Percentiles rank a stretch among this genome's conserved stretches.
Evolutionary conservation across 2,888 invertebrate species (phyloP).

Genomic region (Netelia virgata): DNA sequence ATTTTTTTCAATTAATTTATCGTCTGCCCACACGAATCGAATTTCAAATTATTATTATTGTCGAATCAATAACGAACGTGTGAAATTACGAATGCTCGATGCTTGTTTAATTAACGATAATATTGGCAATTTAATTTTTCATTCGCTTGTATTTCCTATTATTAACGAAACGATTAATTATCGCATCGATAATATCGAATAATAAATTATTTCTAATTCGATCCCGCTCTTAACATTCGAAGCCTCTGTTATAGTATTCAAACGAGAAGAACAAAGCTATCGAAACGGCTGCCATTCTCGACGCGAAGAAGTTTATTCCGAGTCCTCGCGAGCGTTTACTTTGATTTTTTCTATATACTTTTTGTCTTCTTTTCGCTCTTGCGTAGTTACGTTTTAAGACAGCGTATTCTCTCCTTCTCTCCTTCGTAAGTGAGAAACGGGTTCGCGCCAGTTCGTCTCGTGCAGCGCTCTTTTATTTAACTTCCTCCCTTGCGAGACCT

Average conservation of each 20-base stretch:
- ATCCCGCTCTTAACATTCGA: too few species aligned
- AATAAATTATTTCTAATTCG: too few species aligned
- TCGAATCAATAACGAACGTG: too few species aligned
- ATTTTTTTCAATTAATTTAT: too few species aligned
- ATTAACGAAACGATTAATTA: too few species aligned
- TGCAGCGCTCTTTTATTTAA: conserved; percentile 11
- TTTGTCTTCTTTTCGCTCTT: background rate
- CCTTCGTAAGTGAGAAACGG: conserved; percentile 48
- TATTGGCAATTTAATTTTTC: too few species aligned
- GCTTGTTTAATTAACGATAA: too few species aligned
- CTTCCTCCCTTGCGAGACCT: conserved; percentile 24
- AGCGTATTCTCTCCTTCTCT: conserved; percentile 21
- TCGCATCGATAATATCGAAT: too few species aligned
- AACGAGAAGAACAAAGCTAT: conserved; percentile 4
- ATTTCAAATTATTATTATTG: too few species aligned
- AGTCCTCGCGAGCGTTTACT: background rate
- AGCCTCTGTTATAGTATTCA: background rate
- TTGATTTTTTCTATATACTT: conserved; percentile 15
- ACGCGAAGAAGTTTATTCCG: conserved; percentile 24
- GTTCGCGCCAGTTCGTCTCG: conserved; percentile 50
- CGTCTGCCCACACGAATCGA: too few species aligned
- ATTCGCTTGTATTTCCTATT: too few species aligned
- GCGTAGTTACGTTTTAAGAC: conserved; percentile 5
- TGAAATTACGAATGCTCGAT: too few species aligned
- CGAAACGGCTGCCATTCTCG: conserved; percentile 7